These are phyloP conservation scores for Neogale vison DNA, from an alignment of 2,113 vertebrate species.

Conservation along the genomic window DNA sequence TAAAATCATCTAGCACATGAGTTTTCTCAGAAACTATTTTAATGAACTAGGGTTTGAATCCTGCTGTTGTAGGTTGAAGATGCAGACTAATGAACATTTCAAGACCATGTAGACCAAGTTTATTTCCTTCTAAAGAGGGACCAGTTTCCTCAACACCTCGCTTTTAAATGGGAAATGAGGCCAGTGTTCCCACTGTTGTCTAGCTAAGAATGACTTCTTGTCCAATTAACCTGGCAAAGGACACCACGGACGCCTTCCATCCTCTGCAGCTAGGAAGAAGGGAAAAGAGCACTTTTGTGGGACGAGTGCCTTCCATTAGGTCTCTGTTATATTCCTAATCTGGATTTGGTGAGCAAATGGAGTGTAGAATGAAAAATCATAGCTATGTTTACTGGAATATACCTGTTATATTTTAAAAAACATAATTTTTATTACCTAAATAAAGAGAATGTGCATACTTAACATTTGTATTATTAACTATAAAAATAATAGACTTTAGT, in stretches of 20 bases:
- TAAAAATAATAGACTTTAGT: neutral
- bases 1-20: neutral
- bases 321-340: slow-evolving; percentile 1
- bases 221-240: neutral
- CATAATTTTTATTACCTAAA: neutral
- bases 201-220: neutral
- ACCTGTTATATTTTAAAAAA: neutral
- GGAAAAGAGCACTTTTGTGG: neutral
- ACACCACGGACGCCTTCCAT: neutral
- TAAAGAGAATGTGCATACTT: slow-evolving; percentile 24
- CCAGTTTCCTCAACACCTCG: neutral
- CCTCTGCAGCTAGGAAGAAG: neutral
- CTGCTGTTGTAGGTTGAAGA: neutral
- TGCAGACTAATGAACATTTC: neutral
- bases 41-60: neutral
- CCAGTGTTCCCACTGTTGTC: neutral
- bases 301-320: neutral
- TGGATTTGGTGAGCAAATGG: neutral
- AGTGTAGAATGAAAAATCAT: neutral
- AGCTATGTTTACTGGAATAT: neutral
- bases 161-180: neutral
- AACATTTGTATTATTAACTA: slow-evolving; percentile 18
- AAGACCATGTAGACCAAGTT: neutral
- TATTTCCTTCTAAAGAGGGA: neutral
- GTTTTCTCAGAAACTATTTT: neutral